Conservation (phyloP, 2,888 invertebrate genomes). For the Mimumesa dahlbomi region DNA sequence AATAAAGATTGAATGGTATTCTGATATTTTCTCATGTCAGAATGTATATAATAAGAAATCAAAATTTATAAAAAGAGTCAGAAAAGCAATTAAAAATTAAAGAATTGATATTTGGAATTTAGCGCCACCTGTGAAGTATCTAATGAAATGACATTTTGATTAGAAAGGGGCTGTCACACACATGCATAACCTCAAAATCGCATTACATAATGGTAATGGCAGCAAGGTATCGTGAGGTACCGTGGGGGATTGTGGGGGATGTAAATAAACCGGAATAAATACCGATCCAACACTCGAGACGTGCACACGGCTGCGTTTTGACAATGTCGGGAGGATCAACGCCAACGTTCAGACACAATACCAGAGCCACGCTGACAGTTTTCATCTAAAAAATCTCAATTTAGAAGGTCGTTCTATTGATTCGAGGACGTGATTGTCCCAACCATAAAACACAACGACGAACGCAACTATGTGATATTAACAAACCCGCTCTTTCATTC, state of each 20-base stretch:
- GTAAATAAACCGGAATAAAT: conserved; percentile 67
- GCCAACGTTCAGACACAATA: conserved; percentile 98
- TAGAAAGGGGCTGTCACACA: conserved; percentile 39
- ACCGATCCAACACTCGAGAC: conserved; percentile 99
- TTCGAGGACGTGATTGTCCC: conserved; percentile 7
- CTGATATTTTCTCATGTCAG: too few species aligned
- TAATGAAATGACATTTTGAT: conserved; percentile 11
- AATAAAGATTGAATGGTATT: too few species aligned
- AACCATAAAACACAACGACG: too few species aligned
- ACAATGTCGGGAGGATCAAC: conserved; percentile 99
- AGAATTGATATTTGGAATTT: conserved; percentile 1
- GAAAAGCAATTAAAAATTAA: too few species aligned
- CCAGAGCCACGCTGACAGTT: conserved; percentile 98
- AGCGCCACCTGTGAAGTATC: conserved; percentile 28
- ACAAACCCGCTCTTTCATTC: conserved; percentile 93
- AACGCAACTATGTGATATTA: not conserved
- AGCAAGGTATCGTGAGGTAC: conserved; percentile 16
- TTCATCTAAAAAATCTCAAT: conserved; percentile 88
- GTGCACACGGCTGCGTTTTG: conserved; percentile 97
- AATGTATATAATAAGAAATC: too few species aligned
- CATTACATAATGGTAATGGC: conserved; percentile 64
- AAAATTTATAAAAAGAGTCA: too few species aligned
- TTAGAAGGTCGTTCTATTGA: conserved; percentile 10
- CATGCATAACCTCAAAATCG: conserved; percentile 64
- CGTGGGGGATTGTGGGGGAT: too few species aligned